Evolutionary conservation across 1,140 invertebrate species (phyloP), one percentile per base, ranked within the genome.

Genomic region (Branchinecta lynchi): DNA sequence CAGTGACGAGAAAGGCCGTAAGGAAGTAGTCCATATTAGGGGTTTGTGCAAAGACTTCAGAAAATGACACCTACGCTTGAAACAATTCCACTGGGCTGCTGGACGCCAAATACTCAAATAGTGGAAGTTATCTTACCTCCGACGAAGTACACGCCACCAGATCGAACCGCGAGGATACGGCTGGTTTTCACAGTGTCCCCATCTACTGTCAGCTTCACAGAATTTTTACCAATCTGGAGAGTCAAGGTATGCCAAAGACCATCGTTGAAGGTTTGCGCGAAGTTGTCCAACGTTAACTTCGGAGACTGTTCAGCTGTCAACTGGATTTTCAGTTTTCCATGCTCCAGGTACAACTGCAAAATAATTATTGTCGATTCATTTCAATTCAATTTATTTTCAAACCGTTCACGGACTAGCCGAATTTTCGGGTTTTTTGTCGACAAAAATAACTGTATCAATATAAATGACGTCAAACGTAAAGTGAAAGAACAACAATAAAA

Each of bases 171-270:
- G 45, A 94, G 78, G 43, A 86, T 79, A 71, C 90, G 83, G 0
- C 82, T 68, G 0, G 92, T 95, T 73, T 81, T 86, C 82, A 92
- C 92, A 0, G 90, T 87, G 0, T 87, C 79, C 45, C 86, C 85
- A 80, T 94, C 89, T 0, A 94, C 83, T 46, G 84, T 85, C 6
- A 93, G 77, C 7, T 87, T 80, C 0, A 93, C 78, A 5, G 77
- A 83, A 76, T 94, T 89, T 15, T 82, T 84, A 0, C 81, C 78
- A 65, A 93, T 84, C 0, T 88, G 87, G 17, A 94, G 78, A 65
- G 89, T 81, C 10, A 90, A 82, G 3, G 84, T 81, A 79, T 95
- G 93, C 92, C 92, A 96, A 72, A 86, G 84, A 0, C 92, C 93
- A 78, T 96, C 92, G 76, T 94, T 93, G 74, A 91, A 90, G 65